phyloP scores from a whole-genome alignment of 2,888 invertebrate species.

The Chloroclysta siterata region DNA sequence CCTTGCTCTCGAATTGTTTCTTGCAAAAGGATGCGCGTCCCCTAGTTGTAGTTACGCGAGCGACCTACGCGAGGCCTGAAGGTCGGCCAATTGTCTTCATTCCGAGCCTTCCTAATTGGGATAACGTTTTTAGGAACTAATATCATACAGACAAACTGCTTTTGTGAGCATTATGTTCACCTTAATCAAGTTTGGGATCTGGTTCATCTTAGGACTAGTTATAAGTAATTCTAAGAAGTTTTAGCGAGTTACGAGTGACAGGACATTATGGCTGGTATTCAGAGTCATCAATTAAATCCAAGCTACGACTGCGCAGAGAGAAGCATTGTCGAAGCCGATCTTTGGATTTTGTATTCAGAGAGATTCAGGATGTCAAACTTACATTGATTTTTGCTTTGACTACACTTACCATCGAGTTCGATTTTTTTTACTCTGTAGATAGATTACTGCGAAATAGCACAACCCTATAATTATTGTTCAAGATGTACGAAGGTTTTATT shows the following conservation, averaged over 20 bases:
- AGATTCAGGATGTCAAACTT: no score
- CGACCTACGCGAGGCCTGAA: slow-evolving; percentile 26
- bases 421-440: no score
- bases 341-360: no score
- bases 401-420: no score
- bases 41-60: slow-evolving; percentile 24
- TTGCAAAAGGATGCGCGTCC: slow-evolving; percentile 44
- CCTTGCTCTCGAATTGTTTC: slow-evolving; percentile 54
- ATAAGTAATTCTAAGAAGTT: not conserved
- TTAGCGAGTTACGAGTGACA: not conserved
- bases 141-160: not conserved
- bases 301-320: no score
- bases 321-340: no score
- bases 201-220: not conserved
- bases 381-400: no score
- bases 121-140: slow-evolving; percentile 3
- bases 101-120: slow-evolving; percentile 33
- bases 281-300: no score
- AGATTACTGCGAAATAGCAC: no score
- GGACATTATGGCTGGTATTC: no score
- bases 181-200: not conserved
- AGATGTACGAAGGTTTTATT: no score
- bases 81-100: slow-evolving; percentile 39
- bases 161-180: not conserved
- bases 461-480: no score